Base-by-base conservation (phyloP, 2,113 vertebrate species). In the Gnathonemus echidnorhynchus region DNA sequence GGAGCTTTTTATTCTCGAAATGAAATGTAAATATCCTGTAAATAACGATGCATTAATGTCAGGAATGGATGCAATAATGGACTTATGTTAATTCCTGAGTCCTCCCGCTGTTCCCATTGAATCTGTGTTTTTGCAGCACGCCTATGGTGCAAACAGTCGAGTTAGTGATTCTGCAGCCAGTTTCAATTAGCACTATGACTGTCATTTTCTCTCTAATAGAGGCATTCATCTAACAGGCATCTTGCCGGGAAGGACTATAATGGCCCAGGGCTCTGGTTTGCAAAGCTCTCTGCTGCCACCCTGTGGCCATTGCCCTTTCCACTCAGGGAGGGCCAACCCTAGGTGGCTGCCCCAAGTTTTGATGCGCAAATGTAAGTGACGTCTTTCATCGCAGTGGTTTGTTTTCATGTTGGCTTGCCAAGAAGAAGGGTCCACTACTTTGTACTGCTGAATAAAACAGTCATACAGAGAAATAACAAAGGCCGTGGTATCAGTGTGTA, bases 231-330 rank as follows among this genome's bases (percentile, higher is more conserved):
- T 74, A 8, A 39, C 42, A 52, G 62, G 62, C 66, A 35, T 77
- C 27, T 49, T 89, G 46, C 88, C 45, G 70, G 15, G 66, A 77
- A n/a, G 46, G n/a, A 27, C 13, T 8, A 89, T 24, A 48, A 21
- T 53, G n/a, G 70, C 66, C n/a, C 10, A 31, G 13, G 8, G 6
- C 88, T 77, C 8, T 52, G 27, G 70, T 24, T 89, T 52, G 31
- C 8, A 50, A 80, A 52, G 70, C 13, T 89, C 88, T 77, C 88
- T 89, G 66, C 70, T 89, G 48, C 88, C 88, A 77, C 48, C 88
- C 4, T 35, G 66, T 89, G 88, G 66, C 66, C 49, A 9, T 27
- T 27, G 19, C n/a, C 31, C 50, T 35, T n/a, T 5, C n/a, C 31
- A 24, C 17, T 19, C 39, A 48, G 39, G 21, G 39, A 83, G 35